These are phyloP conservation scores for Zaprionus lachaisei DNA, from an alignment of 1,140 invertebrate species.

Conservation along the genomic window DNA sequence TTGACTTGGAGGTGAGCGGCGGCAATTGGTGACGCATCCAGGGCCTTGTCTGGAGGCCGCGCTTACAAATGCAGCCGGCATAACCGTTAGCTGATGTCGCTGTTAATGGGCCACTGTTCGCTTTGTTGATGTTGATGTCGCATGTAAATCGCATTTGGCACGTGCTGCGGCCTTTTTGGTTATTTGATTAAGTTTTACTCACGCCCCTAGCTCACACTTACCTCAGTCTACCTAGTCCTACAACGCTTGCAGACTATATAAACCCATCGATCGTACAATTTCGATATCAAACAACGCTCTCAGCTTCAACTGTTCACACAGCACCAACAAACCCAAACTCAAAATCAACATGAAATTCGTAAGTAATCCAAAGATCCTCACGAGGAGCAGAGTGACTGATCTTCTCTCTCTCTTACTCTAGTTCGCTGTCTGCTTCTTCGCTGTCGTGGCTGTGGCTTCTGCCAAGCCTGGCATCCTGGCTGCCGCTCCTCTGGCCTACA, in stretches of 20 bases:
- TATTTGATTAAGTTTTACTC: conserved; percentile 58
- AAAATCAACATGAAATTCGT: conserved; percentile 81
- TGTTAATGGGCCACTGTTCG: conserved; percentile 51
- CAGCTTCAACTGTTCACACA: conserved; percentile 63
- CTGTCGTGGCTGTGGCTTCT: conserved; percentile 69
- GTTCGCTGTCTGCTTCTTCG: conserved; percentile 78
- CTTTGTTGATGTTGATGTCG: conserved; percentile 34
- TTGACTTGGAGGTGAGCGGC: neutral
- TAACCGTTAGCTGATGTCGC: conserved; percentile 37
- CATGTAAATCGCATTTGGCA: conserved; percentile 53
- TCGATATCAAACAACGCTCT: conserved; percentile 65
- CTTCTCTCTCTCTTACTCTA: conserved; percentile 8
- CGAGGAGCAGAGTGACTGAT: neutral
- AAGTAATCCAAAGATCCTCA: conserved; percentile 38
- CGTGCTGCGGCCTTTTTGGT: conserved; percentile 57
- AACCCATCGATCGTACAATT: conserved; percentile 21
- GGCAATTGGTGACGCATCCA: conserved; percentile 38
- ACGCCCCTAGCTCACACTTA: neutral
- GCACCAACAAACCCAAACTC: conserved; percentile 34
- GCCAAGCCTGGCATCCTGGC: conserved; percentile 70
- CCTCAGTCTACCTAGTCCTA: neutral
- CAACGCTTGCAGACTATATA: conserved; percentile 38
- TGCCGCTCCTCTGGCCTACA: conserved; percentile 81
- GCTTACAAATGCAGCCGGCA: conserved; percentile 67
- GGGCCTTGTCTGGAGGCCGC: conserved; percentile 55